These are phyloP conservation scores for Spilarctia lutea DNA, from an alignment of 2,888 invertebrate species.

Conservation along the genomic window DNA sequence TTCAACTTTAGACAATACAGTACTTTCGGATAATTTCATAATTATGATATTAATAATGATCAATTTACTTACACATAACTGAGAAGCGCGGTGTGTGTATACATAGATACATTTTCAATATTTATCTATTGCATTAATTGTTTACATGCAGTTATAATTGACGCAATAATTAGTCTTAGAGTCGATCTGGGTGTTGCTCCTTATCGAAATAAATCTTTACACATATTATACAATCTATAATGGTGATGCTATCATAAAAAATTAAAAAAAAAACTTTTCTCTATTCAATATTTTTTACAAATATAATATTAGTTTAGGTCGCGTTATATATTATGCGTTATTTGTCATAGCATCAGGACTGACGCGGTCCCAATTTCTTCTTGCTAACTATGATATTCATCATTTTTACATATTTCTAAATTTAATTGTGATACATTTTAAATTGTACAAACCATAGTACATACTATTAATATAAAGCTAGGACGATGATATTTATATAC, in stretches of 20 bases:
- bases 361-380: background rate
- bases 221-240: background rate
- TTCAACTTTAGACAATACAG: background rate
- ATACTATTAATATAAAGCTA: constrained; percentile 12
- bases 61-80: background rate
- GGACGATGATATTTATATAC: background rate
- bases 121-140: background rate
- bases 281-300: background rate
- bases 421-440: constrained; percentile 4
- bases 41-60: background rate
- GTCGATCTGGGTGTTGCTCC: background rate
- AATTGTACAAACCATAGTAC: constrained; percentile 12
- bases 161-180: background rate
- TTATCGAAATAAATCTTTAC: background rate
- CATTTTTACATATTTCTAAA: background rate
- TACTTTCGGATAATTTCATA: background rate
- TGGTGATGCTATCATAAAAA: background rate
- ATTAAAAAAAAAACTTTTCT: background rate
- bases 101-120: background rate
- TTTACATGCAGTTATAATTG: background rate
- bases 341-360: background rate
- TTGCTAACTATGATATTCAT: background rate
- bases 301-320: background rate
- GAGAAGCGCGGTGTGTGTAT: background rate
- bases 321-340: background rate